Conservation (phyloP, 1,140 invertebrate genomes). For the Procambarus virginalis region DNA sequence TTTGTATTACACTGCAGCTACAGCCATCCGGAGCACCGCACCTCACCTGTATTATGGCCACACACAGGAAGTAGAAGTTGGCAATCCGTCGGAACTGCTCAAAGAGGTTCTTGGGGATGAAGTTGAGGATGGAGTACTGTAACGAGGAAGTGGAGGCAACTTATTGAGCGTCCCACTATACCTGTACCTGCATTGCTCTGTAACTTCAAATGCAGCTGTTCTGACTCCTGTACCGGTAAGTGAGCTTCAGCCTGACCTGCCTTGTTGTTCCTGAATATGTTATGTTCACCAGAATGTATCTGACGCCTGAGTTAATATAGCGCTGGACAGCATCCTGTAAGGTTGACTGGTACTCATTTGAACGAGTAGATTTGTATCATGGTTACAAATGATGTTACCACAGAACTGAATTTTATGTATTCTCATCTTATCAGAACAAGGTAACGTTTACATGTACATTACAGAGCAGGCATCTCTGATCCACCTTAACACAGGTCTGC, state of each 20-base stretch:
- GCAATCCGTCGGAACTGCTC: constrained; percentile 89
- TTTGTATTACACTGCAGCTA: no score
- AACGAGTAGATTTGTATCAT: no score
- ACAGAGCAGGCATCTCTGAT: no score
- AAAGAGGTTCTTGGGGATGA: constrained; percentile 87
- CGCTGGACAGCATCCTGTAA: no score
- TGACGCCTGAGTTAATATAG: background rate
- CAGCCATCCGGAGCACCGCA: no score
- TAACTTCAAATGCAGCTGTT: background rate
- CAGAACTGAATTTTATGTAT: no score
- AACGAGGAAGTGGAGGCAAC: background rate
- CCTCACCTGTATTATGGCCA: constrained; percentile 82
- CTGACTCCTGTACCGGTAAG: no score
- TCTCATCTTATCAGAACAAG: no score
- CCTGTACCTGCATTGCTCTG: background rate
- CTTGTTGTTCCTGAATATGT: background rate
- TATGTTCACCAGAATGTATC: background rate
- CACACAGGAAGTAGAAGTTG: constrained; percentile 89
- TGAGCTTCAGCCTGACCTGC: background rate
- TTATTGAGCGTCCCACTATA: background rate
- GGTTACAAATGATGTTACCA: no score
- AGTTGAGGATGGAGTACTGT: constrained; percentile 85
- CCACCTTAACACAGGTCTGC: no score
- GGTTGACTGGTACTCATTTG: no score
- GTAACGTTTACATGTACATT: no score